Conservation (phyloP, 2,888 invertebrate genomes). For the Cartodere bifasciata region DNA sequence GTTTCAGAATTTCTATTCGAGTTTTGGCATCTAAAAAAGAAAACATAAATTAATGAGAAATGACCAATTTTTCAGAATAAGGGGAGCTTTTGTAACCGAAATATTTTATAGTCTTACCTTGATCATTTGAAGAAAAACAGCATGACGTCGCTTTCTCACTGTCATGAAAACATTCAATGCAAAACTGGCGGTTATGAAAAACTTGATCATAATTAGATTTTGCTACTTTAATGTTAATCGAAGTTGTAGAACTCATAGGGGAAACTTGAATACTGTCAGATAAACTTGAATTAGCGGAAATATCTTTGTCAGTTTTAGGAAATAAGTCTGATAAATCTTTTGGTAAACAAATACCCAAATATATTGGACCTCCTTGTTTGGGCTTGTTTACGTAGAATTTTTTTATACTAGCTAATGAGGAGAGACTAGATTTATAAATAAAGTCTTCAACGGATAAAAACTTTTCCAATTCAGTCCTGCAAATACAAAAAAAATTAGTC, state of each 20-base stretch:
- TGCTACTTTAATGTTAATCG: no score
- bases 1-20: constrained; percentile 51
- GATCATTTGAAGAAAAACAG: no score
- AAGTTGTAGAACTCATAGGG: no score
- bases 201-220: no score
- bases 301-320: constrained; percentile 19
- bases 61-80: no score
- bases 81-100: no score
- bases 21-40: constrained; percentile 18
- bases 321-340: constrained; percentile 53
- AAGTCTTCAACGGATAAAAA: constrained; percentile 10
- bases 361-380: constrained; percentile 43
- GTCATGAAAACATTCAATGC: no score
- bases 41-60: constrained; percentile 7
- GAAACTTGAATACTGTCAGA: no score
- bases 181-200: no score
- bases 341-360: constrained; percentile 66
- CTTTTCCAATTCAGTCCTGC: constrained; percentile 9
- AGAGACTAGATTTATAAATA: constrained; percentile 19
- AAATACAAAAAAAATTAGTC: constrained; percentile 3
- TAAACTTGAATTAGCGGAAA: no score
- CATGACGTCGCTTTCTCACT: no score
- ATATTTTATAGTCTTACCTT: no score
- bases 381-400: constrained; percentile 30
- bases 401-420: constrained; percentile 27